Evolutionary conservation across 37 sponge, comb jelly and placozoan genomes (phyloP).

Genomic region (Theonella swinhoei): DNA sequence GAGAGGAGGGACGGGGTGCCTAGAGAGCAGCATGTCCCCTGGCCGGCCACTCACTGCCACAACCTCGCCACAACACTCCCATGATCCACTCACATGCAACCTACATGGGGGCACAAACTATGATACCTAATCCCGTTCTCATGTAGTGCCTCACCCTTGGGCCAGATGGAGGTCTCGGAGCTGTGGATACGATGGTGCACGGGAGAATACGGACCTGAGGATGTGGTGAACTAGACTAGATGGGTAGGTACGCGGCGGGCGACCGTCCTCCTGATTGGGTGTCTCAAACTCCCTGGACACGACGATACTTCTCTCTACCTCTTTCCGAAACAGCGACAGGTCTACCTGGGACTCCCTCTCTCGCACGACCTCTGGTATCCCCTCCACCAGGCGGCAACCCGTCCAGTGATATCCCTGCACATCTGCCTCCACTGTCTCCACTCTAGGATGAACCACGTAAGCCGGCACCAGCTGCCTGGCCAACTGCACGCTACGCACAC

Average conservation of each 20-base stretch:
- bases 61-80: neutral
- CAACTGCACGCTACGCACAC: neutral
- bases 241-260: neutral
- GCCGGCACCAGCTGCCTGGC: neutral
- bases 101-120: too few relatives aligned
- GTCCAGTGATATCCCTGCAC: neutral
- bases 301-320: neutral
- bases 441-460: neutral
- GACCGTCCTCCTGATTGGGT: neutral
- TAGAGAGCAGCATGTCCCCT: neutral
- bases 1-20: neutral
- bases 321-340: neutral
- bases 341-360: neutral
- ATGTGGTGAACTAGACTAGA: neutral
- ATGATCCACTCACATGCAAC: neutral
- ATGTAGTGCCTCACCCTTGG: too few relatives aligned
- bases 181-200: neutral
- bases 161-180: neutral
- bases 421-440: neutral
- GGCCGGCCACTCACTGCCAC: neutral
- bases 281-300: neutral
- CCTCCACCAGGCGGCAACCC: neutral
- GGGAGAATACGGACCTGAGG: neutral
- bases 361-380: neutral
- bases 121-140: too few relatives aligned